phyloP scores from a whole-genome alignment of 2,888 invertebrate species.

The Diarsia rubi region DNA sequence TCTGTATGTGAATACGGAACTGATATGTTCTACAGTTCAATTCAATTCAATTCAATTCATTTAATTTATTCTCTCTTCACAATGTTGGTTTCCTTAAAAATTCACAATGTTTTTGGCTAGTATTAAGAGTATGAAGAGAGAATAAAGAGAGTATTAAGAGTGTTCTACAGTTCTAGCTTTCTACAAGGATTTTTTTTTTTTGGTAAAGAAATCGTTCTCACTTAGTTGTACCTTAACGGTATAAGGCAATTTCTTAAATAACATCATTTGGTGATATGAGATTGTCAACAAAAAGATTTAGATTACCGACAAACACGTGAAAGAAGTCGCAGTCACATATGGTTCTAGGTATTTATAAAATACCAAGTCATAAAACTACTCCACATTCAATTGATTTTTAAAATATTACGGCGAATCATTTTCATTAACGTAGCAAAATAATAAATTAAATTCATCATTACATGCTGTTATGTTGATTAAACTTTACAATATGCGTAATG shows the following conservation, averaged over 20 bases:
- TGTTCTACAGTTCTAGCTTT: constrained; percentile 2
- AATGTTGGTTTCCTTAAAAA: no score
- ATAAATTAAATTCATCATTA: background rate
- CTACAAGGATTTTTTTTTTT: constrained; percentile 9
- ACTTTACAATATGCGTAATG: background rate
- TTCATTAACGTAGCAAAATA: background rate
- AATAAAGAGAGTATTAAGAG: no score
- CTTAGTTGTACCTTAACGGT: background rate
- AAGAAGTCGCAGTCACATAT: no score
- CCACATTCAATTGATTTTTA: background rate
- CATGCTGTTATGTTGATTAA: no score
- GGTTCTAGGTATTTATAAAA: background rate
- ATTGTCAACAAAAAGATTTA: background rate
- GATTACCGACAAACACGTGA: no score
- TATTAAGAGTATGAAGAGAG: no score
- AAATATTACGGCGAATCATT: background rate
- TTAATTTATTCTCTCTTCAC: no score
- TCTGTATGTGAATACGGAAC: background rate
- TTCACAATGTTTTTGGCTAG: no score
- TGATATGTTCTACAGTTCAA: constrained; percentile 23
- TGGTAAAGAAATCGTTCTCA: background rate
- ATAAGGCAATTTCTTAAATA: background rate
- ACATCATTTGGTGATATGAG: background rate
- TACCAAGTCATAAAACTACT: background rate
- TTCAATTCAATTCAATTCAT: no score